Conservation (phyloP, 2,888 invertebrate genomes). For the Ctena decussata region DNA sequence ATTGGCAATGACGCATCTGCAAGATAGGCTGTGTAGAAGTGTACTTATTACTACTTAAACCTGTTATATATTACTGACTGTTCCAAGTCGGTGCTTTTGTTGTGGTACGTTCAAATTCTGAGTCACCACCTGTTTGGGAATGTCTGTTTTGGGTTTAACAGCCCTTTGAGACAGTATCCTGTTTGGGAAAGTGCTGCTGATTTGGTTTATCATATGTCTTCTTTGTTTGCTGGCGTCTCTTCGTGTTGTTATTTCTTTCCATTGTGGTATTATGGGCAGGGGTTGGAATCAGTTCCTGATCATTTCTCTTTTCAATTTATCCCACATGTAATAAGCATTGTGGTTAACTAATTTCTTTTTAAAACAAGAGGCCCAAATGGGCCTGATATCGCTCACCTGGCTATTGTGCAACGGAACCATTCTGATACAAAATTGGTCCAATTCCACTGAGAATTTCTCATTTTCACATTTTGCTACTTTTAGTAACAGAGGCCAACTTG, state of each 20-base stretch:
- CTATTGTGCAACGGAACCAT: too few relatives aligned
- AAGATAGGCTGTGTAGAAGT: background rate
- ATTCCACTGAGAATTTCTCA: too few relatives aligned
- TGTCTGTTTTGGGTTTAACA: too few relatives aligned
- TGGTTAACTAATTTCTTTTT: background rate
- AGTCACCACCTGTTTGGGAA: background rate
- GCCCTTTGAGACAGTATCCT: too few relatives aligned
- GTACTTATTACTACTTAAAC: background rate
- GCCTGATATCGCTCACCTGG: too few relatives aligned
- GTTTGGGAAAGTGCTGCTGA: too few relatives aligned
- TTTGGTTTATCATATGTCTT: background rate
- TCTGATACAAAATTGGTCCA: too few relatives aligned
- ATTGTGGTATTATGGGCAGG: background rate
- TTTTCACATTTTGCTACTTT: too few relatives aligned
- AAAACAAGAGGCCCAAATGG: too few relatives aligned
- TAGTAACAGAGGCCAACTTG: too few relatives aligned
- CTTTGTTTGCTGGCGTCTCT: background rate
- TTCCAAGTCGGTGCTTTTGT: too few relatives aligned
- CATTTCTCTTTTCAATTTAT: background rate
- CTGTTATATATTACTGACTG: background rate
- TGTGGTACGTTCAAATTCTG: background rate
- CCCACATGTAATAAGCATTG: background rate
- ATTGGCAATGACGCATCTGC: background rate
- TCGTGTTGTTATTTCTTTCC: background rate
- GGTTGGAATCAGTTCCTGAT: background rate